phyloP scores from a whole-genome alignment of 2,797 vertebrate species.

The Anas georgica region DNA sequence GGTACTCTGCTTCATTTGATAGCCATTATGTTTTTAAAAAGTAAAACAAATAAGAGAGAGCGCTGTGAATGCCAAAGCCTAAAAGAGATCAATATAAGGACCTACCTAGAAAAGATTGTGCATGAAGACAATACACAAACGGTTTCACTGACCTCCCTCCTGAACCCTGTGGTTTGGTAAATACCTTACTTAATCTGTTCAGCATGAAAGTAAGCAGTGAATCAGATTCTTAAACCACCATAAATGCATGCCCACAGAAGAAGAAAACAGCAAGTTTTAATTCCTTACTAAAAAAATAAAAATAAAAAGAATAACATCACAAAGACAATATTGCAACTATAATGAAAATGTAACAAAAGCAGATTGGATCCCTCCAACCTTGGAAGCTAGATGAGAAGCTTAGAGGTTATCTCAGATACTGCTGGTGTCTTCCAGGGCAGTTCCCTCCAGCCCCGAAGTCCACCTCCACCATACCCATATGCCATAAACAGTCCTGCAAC shows the following conservation, averaged over 20 bases:
- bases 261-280: background rate
- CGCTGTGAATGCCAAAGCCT: background rate
- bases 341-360: background rate
- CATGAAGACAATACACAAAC: background rate
- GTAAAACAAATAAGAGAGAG: constrained; percentile 8
- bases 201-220: background rate
- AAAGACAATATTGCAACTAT: background rate
- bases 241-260: background rate
- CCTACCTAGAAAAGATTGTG: background rate
- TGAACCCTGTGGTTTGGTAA: background rate
- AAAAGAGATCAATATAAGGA: background rate
- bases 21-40: constrained; percentile 11
- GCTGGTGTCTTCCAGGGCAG: background rate
- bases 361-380: background rate
- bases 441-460: background rate
- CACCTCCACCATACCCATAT: fast-evolving
- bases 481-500: background rate
- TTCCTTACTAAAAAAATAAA: background rate
- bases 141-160: background rate
- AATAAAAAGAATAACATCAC: background rate
- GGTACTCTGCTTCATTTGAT: background rate
- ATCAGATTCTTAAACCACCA: background rate
- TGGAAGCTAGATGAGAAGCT: background rate
- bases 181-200: background rate
- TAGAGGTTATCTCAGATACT: background rate